Evolutionary conservation across 2,797 vertebrate species (phyloP), one percentile per base, ranked within the genome.

Genomic region (Prunella strophiata): DNA sequence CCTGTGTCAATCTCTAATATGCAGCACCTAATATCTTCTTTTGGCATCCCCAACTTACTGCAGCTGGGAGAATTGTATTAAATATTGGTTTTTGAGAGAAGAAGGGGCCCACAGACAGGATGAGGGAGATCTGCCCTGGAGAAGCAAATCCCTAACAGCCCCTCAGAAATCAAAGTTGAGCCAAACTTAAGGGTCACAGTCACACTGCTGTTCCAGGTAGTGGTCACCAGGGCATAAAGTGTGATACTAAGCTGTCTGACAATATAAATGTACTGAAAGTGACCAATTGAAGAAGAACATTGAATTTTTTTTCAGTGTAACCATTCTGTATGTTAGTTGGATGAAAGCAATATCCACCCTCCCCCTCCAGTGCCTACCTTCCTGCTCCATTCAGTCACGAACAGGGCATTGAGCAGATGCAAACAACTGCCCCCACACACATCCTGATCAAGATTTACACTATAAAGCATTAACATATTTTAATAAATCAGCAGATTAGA

Each of bases 371-470:
- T 65, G 75, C 89, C 90, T 67, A n/a, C 73, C 72, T 91, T 71
- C 58, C 73, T 70, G 51, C 63, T 91, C 77, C 3, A 1, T 66
- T 83, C 90, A 86, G 45, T 83, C 74, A 47, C 45, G 52, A 95
- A 77, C 0, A 93, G 58, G 80, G 55, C 62, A 59, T 27, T 67
- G 74, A 85, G 86, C 83, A 88, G 71, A 84, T 89, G 71, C 84
- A 96, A 89, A 91, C 93, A 93, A 23, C 80, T 82, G 51, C 88
- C 95, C 88, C 27, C 91, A 94, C 76, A 84, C 73, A 91, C 74
- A 91, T 93, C 95, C 93, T 95, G 70, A 67, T 94, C 70, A 66
- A 67, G 77, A 54, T 73, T 87, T 91, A 67, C 74, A 32, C 21
- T 52, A 27, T 42, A 65, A 81, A 87, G 15, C 29, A 76, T 93